Base-by-base conservation (phyloP, 2,888 invertebrate species). In the Sipha maydis region DNA sequence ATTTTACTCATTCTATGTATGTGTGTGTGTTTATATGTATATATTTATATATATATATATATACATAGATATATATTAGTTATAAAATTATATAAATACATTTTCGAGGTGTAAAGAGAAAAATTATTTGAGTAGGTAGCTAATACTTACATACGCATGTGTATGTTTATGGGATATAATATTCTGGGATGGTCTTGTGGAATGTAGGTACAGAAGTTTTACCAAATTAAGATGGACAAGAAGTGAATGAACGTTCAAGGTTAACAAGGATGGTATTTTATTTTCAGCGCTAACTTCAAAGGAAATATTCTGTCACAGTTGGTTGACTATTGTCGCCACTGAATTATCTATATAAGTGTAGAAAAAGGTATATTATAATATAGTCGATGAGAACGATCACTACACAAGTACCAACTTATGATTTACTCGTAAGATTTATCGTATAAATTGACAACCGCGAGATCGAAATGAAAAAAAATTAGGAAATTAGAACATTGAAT, bases 191-290 rank as follows among this genome's bases (percentile, higher is more conserved):
- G 79, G 31, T 3, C 34, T 25, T 21, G 61, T 61, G 48, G 71
- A 83, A 71, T 71, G 84, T 73, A 83, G 54, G 28, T 38, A 38
- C 75, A 41, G 88, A 73, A 88, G 88, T 88, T 82, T 67, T 88
- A 88, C 88, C 80, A 88, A 88, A 88, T 88, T 88, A 88, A 88
- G 79, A 88, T 19, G 61, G 21, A 80, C 82, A 88, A 73, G 85
- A 79, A 88, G 88, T 88, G 88, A 88, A 88, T 67, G 88, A 88
- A 88, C 88, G 88, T 88, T 88, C 88, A 88, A 88, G 88, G 88
- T 82, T 82, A 56, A 67, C 75, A 41, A 67, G 48, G 48, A 19
- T 75, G 82, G 88, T 76, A 69, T 75, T 84, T 56, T 54, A 69
- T 88, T 82, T 31, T 61, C 69, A 79, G 80, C 75, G 75, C 41